phyloP scores from a whole-genome alignment of 2,888 invertebrate species.

The Syrphus vitripennis region DNA sequence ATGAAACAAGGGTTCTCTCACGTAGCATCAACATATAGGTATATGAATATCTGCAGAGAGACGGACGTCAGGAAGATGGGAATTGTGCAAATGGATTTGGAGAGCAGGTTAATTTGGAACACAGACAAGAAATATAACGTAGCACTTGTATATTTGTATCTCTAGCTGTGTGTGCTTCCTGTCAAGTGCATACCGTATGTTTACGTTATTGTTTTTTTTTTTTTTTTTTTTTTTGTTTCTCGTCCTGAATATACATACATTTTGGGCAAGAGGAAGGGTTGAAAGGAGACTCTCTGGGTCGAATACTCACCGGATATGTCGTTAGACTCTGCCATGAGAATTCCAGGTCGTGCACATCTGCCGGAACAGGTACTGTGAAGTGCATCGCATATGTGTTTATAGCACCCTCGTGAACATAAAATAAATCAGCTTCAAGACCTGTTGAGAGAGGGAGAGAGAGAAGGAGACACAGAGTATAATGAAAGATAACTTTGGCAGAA shows the following conservation, averaged over 20 bases:
- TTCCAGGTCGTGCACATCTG: conserved; percentile 89
- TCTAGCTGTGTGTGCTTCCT: conserved; percentile 51
- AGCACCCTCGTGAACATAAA: conserved; percentile 91
- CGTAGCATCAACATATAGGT: conserved; percentile 23
- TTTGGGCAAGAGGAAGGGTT: not conserved
- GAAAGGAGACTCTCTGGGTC: conserved; percentile 17
- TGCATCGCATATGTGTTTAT: conserved; percentile 93
- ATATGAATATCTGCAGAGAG: conserved; percentile 21
- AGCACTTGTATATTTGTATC: conserved; percentile 41
- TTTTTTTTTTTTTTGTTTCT: not conserved
- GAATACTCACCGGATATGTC: conserved; percentile 86
- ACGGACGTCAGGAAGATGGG: conserved; percentile 60
- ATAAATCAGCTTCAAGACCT: conserved; percentile 90
- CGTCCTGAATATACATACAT: not conserved
- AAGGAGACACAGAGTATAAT: not conserved
- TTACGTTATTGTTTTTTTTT: not conserved
- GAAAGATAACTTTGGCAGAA: not conserved
- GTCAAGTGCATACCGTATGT: conserved; percentile 51
- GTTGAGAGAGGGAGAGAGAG: conserved; percentile 64
- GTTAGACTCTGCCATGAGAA: conserved; percentile 93
- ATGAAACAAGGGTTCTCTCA: conserved; percentile 65
- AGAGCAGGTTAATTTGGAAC: conserved; percentile 62
- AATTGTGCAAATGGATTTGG: conserved; percentile 55
- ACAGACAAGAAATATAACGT: conserved; percentile 31
- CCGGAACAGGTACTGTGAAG: conserved; percentile 90